Evolutionary conservation across 1,140 invertebrate genomes (phyloP), one percentile per base, ranked within the genome.

Genomic region (Bicyclus anynana): DNA sequence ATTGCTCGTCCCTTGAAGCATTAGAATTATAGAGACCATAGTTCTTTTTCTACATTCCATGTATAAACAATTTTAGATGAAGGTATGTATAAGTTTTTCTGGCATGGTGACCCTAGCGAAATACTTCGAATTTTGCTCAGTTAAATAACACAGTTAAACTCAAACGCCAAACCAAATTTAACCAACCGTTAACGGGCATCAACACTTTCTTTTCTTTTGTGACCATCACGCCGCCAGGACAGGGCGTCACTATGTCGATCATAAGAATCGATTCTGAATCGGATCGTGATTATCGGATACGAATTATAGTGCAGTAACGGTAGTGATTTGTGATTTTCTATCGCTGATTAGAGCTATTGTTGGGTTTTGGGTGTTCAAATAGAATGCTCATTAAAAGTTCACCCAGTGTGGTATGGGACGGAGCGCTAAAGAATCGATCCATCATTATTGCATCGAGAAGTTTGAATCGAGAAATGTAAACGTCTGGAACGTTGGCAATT

Each of bases 191-290:
- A 83, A 74, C 71, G 65, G 10, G 63, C 53, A 55, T 48, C 53
- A 48, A 59, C 27, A 79, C 81, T 84, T 83, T 85, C 80, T 59
- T 77, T 80, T 81, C 80, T 58, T 74, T 84, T 84, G 80, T 82
- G 57, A 50, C 58, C 21, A 40, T 29, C 51, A 64, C 69, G 74
- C 58, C 21, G 44, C 35, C 51, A 64, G 70, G 74, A 77, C 70
- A 72, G 70, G 64, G 66, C 73, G 73, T 79, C 70, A 67, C 68
- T 67, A 77, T 82, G 72, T 80, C 79, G 74, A 82, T 77, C 75
- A 76, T 74, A 65, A n/a, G 59, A 67, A 73, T 77, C 74, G 70
- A 65, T 77, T 64, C 48, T 84, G 72, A 81, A 80, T 80, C 77
- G 75, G 62, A 44, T 50, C 70, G 62, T 82, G 74, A 84, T 82